Evolutionary conservation across 2,113 vertebrate genomes (phyloP).

Genomic region (Indicator indicator): DNA sequence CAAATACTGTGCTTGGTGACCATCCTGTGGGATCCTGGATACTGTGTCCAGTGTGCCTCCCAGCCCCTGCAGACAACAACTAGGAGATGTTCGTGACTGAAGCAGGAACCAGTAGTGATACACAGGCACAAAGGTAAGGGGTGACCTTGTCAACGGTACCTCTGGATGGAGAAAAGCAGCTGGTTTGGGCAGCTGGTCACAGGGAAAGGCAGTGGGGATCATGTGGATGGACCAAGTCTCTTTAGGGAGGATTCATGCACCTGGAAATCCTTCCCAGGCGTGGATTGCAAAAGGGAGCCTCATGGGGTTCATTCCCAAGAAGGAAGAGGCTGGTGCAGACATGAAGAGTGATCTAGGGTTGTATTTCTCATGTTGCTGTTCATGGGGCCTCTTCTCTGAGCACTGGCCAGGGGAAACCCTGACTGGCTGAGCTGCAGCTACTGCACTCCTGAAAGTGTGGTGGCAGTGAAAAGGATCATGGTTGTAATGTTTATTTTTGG

Average conservation of each 20-base stretch:
- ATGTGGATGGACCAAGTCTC: not conserved
- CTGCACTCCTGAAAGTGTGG: not conserved
- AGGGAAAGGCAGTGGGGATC: not conserved
- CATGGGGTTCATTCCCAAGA: not conserved
- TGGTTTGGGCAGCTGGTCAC: not conserved
- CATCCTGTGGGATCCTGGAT: not conserved
- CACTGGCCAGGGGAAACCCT: not conserved
- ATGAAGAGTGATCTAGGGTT: rapidly evolving
- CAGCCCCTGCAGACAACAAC: not conserved
- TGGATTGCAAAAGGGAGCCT: not conserved
- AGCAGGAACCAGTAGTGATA: not conserved
- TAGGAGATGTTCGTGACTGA: not conserved
- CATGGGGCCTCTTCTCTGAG: not conserved
- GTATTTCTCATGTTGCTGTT: not conserved
- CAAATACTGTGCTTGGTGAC: slow-evolving; percentile 6
- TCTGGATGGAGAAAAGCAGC: not conserved
- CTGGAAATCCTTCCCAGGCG: not conserved
- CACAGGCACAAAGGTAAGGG: slow-evolving; percentile 57
- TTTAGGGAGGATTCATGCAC: not conserved
- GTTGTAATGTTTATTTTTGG: not conserved
- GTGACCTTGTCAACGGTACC: not conserved
- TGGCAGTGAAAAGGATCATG: not conserved
- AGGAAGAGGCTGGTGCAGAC: not conserved
- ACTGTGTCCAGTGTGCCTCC: not conserved
- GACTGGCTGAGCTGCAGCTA: not conserved